These are phyloP conservation scores for Drosophila neonasuta DNA, from an alignment of 2,888 invertebrate genomes.

Conservation along the genomic window DNA sequence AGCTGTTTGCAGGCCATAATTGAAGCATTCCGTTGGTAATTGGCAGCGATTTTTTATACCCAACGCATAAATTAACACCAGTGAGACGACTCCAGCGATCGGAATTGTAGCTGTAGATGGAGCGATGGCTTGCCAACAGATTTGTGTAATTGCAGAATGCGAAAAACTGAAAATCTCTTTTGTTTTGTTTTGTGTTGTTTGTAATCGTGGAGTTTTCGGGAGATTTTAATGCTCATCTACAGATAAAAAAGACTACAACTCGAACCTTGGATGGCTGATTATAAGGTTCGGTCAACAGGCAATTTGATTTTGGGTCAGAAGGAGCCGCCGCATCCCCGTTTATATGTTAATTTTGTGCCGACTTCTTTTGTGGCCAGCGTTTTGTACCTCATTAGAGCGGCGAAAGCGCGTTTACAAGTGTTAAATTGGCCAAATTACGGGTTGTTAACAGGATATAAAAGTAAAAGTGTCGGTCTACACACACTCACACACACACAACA, in stretches of 20 bases:
- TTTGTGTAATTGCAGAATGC: slow-evolving; percentile 72
- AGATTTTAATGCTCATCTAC: slow-evolving; percentile 50
- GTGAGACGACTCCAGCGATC: slow-evolving; percentile 11
- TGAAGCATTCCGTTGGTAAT: slow-evolving; percentile 74
- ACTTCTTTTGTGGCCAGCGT: slow-evolving; percentile 52
- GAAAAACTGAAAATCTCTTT: slow-evolving; percentile 17
- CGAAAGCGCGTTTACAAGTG: slow-evolving; percentile 77
- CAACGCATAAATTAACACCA: slow-evolving; percentile 77
- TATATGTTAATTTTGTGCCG: slow-evolving; percentile 68
- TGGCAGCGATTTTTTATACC: slow-evolving; percentile 70
- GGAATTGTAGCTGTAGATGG: slow-evolving; percentile 15
- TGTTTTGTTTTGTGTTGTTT: slow-evolving; percentile 15
- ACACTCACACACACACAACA: background rate
- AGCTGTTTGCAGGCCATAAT: slow-evolving; percentile 74
- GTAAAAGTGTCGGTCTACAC: slow-evolving; percentile 65
- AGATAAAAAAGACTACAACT: background rate
- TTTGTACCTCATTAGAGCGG: slow-evolving; percentile 77
- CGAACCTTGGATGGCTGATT: slow-evolving; percentile 46
- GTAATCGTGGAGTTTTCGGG: slow-evolving; percentile 40
- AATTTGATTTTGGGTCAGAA: slow-evolving; percentile 63
- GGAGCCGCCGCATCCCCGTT: slow-evolving; percentile 35
- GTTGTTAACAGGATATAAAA: slow-evolving; percentile 77
- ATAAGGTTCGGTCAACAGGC: slow-evolving; percentile 62
- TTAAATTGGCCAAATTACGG: slow-evolving; percentile 77
- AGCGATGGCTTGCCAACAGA: slow-evolving; percentile 44